Conservation (phyloP, 2,888 invertebrate genomes). For the Eristalinus aeneus region DNA sequence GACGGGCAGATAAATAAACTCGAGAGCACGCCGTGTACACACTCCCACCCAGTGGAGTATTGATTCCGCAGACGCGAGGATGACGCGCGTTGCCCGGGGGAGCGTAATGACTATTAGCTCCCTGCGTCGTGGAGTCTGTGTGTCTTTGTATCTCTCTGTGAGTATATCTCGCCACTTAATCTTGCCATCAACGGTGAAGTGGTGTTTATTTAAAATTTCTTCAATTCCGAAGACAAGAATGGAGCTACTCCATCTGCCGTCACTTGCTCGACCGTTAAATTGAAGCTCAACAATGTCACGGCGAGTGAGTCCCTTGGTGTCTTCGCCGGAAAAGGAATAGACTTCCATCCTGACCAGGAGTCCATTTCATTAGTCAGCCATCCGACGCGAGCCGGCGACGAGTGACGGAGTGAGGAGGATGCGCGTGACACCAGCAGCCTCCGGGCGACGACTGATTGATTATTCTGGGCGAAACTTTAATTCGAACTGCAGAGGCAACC, state of each 20-base stretch:
- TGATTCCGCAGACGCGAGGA: slow-evolving; percentile 23
- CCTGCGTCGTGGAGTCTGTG: slow-evolving; percentile 8
- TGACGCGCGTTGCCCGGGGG: slow-evolving; percentile 19
- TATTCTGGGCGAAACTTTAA: slow-evolving; percentile 52
- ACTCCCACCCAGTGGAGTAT: slow-evolving; percentile 45
- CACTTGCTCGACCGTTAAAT: slow-evolving; percentile 58
- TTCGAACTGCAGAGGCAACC: slow-evolving; percentile 25
- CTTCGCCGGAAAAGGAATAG: slow-evolving; percentile 22
- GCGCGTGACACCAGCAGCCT: slow-evolving; percentile 3
- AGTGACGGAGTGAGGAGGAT: not conserved
- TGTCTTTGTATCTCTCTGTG: slow-evolving; percentile 29
- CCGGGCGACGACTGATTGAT: slow-evolving; percentile 41
- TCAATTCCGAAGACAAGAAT: not conserved
- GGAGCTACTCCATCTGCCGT: slow-evolving; percentile 20
- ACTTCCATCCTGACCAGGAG: slow-evolving; percentile 9
- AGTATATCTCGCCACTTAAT: slow-evolving; percentile 61
- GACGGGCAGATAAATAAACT: slow-evolving; percentile 40
- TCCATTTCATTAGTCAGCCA: slow-evolving; percentile 11
- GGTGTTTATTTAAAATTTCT: slow-evolving; percentile 61
- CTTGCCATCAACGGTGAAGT: slow-evolving; percentile 32
- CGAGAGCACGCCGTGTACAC: not conserved
- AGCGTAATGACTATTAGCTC: slow-evolving; percentile 28
- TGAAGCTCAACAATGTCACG: slow-evolving; percentile 65
- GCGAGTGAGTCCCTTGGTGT: not conserved
- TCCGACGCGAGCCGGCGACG: not conserved